Evolutionary conservation across 2,888 invertebrate species (phyloP).

Genomic region (Brachyopa scutellaris): DNA sequence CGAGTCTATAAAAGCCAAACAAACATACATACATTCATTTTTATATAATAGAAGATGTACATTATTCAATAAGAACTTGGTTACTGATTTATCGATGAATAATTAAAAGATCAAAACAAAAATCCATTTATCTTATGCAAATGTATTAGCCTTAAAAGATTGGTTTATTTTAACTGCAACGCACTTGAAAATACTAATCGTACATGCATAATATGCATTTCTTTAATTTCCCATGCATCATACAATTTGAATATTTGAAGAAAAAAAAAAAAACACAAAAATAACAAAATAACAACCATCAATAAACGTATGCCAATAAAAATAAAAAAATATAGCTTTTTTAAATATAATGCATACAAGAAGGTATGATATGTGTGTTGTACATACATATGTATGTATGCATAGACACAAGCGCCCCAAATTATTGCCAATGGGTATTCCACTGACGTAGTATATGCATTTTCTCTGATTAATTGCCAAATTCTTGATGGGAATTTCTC

Average conservation of each 20-base stretch:
- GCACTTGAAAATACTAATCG: neutral
- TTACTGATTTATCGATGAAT: too few relatives aligned
- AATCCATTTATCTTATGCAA: neutral
- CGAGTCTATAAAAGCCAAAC: too few relatives aligned
- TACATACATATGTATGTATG: too few relatives aligned
- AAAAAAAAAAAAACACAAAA: neutral
- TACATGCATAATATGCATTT: too few relatives aligned
- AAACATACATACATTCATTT: too few relatives aligned
- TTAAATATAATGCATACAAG: too few relatives aligned
- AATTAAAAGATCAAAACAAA: neutral
- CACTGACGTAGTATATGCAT: conserved; percentile 24
- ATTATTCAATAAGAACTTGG: too few relatives aligned
- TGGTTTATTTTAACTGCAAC: neutral
- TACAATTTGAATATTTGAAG: neutral
- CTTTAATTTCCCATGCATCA: neutral
- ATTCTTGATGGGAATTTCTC: conserved; percentile 27
- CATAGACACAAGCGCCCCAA: neutral
- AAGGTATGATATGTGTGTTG: too few relatives aligned
- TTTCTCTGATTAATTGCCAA: conserved; percentile 2
- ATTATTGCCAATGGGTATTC: conserved; percentile 3
- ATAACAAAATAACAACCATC: neutral
- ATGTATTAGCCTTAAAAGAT: neutral
- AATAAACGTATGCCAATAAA: too few relatives aligned
- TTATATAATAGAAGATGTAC: too few relatives aligned
- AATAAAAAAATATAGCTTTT: too few relatives aligned